A percentile compares a stretch with the other conserved stretches of the same genome.
These are phyloP conservation scores for Achroia grisella DNA, from an alignment of 1,140 invertebrate genomes.

Conservation along the genomic window DNA sequence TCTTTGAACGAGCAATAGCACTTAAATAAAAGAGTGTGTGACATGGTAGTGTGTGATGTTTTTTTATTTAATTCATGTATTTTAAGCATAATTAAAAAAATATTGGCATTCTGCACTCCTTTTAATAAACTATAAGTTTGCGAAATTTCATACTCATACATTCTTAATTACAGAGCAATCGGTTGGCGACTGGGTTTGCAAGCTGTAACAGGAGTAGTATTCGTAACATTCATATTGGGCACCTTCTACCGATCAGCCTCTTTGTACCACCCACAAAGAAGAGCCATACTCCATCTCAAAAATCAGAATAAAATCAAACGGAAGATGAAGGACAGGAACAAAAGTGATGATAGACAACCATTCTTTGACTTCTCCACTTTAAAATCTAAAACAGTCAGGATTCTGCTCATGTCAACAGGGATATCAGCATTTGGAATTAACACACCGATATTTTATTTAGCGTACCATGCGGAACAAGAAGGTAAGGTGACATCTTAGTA, in stretches of 20 bases:
- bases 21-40: too few relatives aligned
- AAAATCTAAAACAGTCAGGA: slow-evolving; percentile 87
- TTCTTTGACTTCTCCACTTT: slow-evolving; percentile 92
- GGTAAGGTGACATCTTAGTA: too few relatives aligned
- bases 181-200: slow-evolving; percentile 92
- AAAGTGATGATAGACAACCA: slow-evolving; percentile 83
- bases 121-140: too few relatives aligned
- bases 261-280: slow-evolving; percentile 90
- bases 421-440: slow-evolving; percentile 88
- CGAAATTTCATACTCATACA: too few relatives aligned
- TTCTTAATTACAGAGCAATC: slow-evolving; percentile 79
- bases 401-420: slow-evolving; percentile 85
- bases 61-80: too few relatives aligned
- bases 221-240: slow-evolving; percentile 89
- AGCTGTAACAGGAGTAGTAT: slow-evolving; percentile 87
- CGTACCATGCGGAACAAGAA: slow-evolving; percentile 84
- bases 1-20: too few relatives aligned
- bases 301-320: slow-evolving; percentile 85
- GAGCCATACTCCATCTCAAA: slow-evolving; percentile 92
- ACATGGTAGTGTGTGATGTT: too few relatives aligned
- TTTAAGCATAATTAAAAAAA: too few relatives aligned
- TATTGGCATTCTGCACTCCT: too few relatives aligned
- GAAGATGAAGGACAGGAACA: slow-evolving; percentile 86
- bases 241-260: slow-evolving; percentile 93
- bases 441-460: slow-evolving; percentile 90